Conservation (phyloP, 1,140 invertebrate species). For the Phthorimaea operculella region DNA sequence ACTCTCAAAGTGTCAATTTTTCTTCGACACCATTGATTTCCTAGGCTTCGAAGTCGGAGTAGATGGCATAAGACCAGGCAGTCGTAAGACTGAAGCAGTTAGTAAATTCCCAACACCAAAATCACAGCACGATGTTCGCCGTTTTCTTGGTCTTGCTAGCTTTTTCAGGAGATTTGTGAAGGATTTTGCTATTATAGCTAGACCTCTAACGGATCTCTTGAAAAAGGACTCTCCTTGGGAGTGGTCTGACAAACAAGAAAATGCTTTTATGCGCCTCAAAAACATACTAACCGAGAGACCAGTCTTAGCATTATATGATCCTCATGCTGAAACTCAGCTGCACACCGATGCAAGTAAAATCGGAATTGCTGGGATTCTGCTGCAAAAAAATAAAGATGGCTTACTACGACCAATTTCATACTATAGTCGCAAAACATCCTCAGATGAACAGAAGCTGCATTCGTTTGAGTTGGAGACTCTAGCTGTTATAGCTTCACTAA, state of each 20-base stretch:
- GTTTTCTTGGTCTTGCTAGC: not conserved
- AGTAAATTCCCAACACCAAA: not conserved
- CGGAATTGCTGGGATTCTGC: not conserved
- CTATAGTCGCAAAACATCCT: slow-evolving; percentile 1
- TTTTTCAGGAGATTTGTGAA: slow-evolving; percentile 28
- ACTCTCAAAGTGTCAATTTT: not conserved
- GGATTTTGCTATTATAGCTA: slow-evolving; percentile 27
- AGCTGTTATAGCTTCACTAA: slow-evolving; percentile 4
- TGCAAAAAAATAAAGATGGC: not conserved
- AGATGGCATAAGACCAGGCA: not conserved
- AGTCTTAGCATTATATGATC: slow-evolving; percentile 3
- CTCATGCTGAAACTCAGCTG: slow-evolving; percentile 2
- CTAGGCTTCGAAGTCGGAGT: not conserved
- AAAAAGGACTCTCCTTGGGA: slow-evolving; percentile 26
- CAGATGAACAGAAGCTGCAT: not conserved
- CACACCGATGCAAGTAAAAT: slow-evolving; percentile 4
- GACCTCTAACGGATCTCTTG: slow-evolving; percentile 26
- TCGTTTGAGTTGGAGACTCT: slow-evolving; percentile 2
- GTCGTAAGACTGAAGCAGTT: not conserved
- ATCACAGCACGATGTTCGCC: not conserved
- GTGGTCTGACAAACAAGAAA: slow-evolving; percentile 30
- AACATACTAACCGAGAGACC: not conserved
- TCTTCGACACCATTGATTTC: not conserved
- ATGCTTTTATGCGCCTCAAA: slow-evolving; percentile 7
- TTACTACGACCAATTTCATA: not conserved